These are phyloP conservation scores for Ginglymostoma cirratum DNA, from an alignment of 2,113 vertebrate species.

Conservation along the genomic window DNA sequence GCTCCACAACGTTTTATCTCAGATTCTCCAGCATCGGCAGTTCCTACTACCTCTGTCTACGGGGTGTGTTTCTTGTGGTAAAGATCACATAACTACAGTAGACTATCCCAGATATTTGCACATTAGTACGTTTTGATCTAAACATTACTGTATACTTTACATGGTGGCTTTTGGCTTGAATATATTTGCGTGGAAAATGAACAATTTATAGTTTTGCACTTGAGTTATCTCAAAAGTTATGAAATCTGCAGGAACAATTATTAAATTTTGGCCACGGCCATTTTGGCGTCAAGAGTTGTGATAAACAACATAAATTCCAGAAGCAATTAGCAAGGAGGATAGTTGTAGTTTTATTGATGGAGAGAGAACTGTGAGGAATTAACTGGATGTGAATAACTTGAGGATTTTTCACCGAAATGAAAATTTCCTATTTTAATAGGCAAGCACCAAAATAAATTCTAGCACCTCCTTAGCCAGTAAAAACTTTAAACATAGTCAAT, in stretches of 20 bases:
- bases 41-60: too few species aligned
- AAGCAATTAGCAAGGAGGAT: background rate
- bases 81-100: too few species aligned
- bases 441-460: background rate
- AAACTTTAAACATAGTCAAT: background rate
- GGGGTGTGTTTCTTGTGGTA: too few species aligned
- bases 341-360: background rate
- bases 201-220: constrained; percentile 9
- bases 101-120: too few species aligned
- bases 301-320: background rate
- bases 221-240: background rate
- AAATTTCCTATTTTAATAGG: background rate
- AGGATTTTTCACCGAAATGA: background rate
- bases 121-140: too few species aligned
- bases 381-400: background rate
- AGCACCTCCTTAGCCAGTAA: background rate
- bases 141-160: background rate
- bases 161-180: background rate
- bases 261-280: background rate
- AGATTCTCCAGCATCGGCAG: too few species aligned
- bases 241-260: background rate
- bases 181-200: background rate
- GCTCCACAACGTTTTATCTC: too few species aligned
- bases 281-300: background rate
- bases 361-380: background rate